Evolutionary conservation across 1,140 invertebrate species (phyloP), one percentile per base, ranked within the genome.

Genomic region (Formica exsecta): DNA sequence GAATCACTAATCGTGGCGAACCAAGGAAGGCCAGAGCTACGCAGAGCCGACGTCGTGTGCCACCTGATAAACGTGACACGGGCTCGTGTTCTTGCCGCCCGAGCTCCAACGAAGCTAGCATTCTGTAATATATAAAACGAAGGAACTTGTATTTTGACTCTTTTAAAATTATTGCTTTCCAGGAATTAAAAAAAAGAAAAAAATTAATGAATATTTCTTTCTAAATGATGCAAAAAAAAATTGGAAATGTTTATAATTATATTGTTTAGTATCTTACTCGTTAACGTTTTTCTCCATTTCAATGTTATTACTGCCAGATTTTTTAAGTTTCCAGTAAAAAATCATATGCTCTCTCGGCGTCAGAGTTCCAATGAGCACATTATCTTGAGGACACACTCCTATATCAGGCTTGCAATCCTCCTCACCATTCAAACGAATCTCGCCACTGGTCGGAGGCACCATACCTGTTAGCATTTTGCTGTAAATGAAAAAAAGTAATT

Each of bases 341-440:
- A 95, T 92, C 57, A 99, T 95, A 85, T 98, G 98, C 93, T 99
- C 98, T 48, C 96, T 93, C 0, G 98, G 97, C 25, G 97, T 98
- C 83, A 99, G 92, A 41, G 96, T 96, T 86, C 97, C 97, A 91
- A 98, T 97, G 13, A 99, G 95, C 36, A 98, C 98, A 95, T 99
- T 98, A 87, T 96, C 96, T 94, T 98, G 98, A 73, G 97, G 97
- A 93, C 98, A 98, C 86, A 98, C 97, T 54, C 98, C 98, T 76
- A 98, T 96, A 59, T 96, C 92, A 3, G 93, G 92, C 61, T 95
- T 94, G 59, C 88, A 89, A 54, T 88, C 90, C 25, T 93, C 91
- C 8, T 93, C 84, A 32, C 95, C 95, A 76, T 95, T 94, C 22
- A 96, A 88, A 48, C 93, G 81, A 54, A 97, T 96, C 89, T 96